Percentiles rank a stretch among this genome's conserved stretches.
Evolutionary conservation across 2,888 invertebrate genomes (phyloP).

Genomic region (Nomada ruficornis): DNA sequence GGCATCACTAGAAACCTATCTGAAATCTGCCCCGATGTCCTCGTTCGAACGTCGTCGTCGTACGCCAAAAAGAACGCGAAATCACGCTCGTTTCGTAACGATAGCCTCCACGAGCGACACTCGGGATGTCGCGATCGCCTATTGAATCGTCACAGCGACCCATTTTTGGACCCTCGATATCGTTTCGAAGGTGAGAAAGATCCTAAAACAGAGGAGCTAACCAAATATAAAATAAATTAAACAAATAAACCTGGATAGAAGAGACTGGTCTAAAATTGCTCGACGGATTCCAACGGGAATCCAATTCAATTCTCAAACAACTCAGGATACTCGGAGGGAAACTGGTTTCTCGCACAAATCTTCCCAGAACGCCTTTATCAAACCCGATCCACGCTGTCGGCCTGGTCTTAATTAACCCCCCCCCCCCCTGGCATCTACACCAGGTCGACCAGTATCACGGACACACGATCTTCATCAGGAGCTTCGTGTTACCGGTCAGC

Average conservation of each 20-base stretch:
- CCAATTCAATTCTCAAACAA: no score
- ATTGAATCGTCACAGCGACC: slow-evolving; percentile 28
- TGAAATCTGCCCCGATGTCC: slow-evolving; percentile 27
- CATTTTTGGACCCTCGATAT: slow-evolving; percentile 2
- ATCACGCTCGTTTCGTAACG: slow-evolving; percentile 46
- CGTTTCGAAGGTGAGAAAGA: no score
- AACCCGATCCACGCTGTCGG: no score
- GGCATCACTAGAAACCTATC: background rate
- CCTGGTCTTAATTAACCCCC: background rate
- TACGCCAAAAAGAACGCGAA: slow-evolving; percentile 46
- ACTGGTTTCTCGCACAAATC: no score
- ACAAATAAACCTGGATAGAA: no score
- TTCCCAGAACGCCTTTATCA: no score
- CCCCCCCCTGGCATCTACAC: background rate
- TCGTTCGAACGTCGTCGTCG: slow-evolving; percentile 38
- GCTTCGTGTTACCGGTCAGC: slow-evolving; percentile 24
- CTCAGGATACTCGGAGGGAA: no score
- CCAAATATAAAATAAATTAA: no score
- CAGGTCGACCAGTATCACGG: background rate
- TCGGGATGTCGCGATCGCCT: slow-evolving; percentile 31
- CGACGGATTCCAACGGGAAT: no score
- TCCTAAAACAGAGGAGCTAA: no score
- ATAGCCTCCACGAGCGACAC: background rate
- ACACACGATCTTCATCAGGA: slow-evolving; percentile 5
- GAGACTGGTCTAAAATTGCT: no score